These are phyloP conservation scores for Cyphomyrus discorhynchus DNA, from an alignment of 2,113 vertebrate genomes.

Conservation along the genomic window DNA sequence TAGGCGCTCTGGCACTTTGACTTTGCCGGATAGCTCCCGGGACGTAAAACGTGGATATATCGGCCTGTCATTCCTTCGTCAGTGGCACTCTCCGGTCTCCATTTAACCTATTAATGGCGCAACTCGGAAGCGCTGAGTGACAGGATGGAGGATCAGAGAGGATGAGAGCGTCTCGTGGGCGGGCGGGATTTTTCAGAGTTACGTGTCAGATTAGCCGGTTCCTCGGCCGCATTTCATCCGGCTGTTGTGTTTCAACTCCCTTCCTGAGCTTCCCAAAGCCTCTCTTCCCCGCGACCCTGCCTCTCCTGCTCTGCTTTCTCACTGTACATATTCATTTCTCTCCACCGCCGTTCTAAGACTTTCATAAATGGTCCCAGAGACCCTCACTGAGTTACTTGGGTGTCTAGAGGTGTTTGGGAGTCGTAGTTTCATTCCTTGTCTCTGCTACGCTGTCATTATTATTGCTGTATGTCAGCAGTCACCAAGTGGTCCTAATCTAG, in stretches of 20 bases:
- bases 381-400: not conserved
- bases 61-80: constrained; percentile 14
- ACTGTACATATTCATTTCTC: not conserved
- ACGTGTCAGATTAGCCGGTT: constrained; percentile 5
- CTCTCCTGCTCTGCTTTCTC: not conserved
- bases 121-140: not conserved
- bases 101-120: constrained; percentile 1
- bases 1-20: constrained; percentile 41
- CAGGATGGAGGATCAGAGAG: not conserved
- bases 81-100: not conserved
- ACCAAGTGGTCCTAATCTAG: not conserved
- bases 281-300: not conserved
- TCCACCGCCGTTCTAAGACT: not conserved
- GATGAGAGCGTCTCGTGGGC: not conserved
- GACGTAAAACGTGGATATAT: constrained; percentile 21
- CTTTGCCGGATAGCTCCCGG: constrained; percentile 26
- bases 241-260: not conserved
- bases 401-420: not conserved
- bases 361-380: not conserved
- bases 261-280: not conserved
- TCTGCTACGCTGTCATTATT: not conserved
- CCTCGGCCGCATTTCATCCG: not conserved
- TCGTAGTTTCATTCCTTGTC: not conserved
- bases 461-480: not conserved
- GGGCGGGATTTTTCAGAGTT: constrained; percentile 1